These are phyloP conservation scores for Strigamia maritima DNA, from an alignment of 2,888 invertebrate genomes.

Conservation along the genomic window DNA sequence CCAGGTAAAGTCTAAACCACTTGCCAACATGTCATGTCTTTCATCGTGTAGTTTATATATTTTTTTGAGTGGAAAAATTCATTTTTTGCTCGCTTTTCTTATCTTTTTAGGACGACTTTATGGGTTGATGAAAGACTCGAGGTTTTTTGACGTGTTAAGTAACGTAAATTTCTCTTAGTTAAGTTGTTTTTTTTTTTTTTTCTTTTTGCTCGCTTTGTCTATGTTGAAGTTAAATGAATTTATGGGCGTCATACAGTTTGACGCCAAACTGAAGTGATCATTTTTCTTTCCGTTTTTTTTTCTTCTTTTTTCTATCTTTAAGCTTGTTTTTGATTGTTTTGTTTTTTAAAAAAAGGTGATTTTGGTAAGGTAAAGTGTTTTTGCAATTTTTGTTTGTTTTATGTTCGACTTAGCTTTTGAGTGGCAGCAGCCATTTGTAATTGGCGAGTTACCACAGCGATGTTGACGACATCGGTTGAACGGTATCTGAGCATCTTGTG, in stretches of 20 bases:
- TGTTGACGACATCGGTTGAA: neutral
- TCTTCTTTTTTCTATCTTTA: neutral
- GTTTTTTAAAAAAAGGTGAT: neutral
- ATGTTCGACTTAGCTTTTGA: neutral
- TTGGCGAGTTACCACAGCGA: neutral
- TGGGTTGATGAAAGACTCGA: neutral
- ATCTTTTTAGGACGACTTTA: neutral
- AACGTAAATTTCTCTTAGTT: neutral
- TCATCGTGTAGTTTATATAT: neutral
- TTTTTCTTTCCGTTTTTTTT: neutral
- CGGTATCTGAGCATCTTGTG: constrained; percentile 26
- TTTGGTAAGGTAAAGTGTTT: neutral
- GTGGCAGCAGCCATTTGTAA: constrained; percentile 28
- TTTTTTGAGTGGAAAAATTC: neutral
- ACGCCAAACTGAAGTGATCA: constrained; percentile 12
- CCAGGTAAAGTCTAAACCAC: neutral
- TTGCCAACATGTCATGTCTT: neutral
- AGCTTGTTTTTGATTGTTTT: neutral
- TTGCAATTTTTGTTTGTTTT: constrained; percentile 9
- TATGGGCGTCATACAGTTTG: neutral
- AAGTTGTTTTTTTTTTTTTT: neutral
- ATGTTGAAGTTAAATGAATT: neutral
- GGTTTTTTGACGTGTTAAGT: neutral
- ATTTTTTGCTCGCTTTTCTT: neutral
- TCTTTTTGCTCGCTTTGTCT: neutral